Base-by-base conservation (phyloP, 2,888 invertebrate genomes). In the Epirrhoe tristata region DNA sequence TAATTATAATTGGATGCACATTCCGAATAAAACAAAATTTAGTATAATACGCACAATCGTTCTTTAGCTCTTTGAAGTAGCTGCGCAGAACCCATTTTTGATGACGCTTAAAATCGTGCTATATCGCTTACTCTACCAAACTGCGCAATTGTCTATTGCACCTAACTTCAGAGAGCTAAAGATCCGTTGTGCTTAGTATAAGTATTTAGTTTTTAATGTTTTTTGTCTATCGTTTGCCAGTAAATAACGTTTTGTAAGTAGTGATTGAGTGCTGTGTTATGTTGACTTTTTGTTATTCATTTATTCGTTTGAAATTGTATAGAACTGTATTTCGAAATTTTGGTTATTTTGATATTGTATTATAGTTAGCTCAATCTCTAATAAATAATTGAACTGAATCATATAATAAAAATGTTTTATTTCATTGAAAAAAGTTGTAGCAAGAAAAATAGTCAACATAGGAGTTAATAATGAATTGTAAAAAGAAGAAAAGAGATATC, bases 241-340 rank as follows among this genome's bases (percentile, higher is more conserved):
- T 83, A 58, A 79, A 76, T 72, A 73, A 80, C 72, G 72, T 79
- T 77, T 74, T 77, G 71, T 67, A 71, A 77, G 80, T 81, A 81
- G 85, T 88, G 85, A 87, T 87, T 81, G 83, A 84, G 82, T 83
- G 85, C 88, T 88, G 89, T 88, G 88, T 87, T 88, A 85, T 76
- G 77, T 80, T 74, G 67, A 67, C 62, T 74, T 72, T 75, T 73
- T 72, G 67, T 73, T 66, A 69, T 74, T 70, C 31, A 63, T 65
- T 72, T 52, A 70, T 58, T 67, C 17, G 61, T 70, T 69, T 61
- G 63, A 56, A 71, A 70, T 74, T 71, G 58, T 70, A 74, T 65
- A 66, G 65, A 67, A 61, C 63, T 63, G 63, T 70, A 57, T 67
- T 68, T 56, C 56, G 43, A 67, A 66, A 66, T 57, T 58, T 59